Base-by-base conservation (phyloP, 2,113 vertebrate species). In the Camelus dromedarius region DNA sequence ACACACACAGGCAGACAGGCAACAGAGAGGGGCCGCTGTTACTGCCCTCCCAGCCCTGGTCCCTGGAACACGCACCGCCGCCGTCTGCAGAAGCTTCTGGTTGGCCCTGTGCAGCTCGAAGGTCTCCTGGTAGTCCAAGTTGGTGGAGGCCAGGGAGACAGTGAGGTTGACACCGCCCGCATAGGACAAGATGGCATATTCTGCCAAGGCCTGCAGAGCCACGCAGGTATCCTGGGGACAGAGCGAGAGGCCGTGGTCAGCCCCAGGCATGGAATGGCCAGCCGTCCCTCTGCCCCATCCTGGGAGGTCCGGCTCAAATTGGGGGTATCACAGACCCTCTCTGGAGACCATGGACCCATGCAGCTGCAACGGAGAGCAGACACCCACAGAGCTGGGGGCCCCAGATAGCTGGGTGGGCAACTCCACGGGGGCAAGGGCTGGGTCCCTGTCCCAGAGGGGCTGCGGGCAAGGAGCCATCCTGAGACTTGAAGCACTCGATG, bases 101-200 rank as follows among this genome's bases (percentile, higher is more conserved):
- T 99, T 99, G 97, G 99, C 99, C 92, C 98, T 98, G 96, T 99
- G 99, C 28, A 99, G 99, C 95, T 99, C 99, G 96, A 99, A 99
- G 4, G 99, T 99, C 97, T 99, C 99, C 97, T 99, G 99, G 96
- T 99, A 99, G 97, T 99, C 99, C 84, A 99, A 98, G 98, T 99
- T 99, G 93, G 99, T 99, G 70, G 99, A 99, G 48, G 99, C 99
- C 98, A 99, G 98, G 20, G 99, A 99, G 98, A 99, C 99, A 8
- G 99, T 99, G 86, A 99, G 99, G 98, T 99, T 99, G 93, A 99
- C 98, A 58, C 99, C 98, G 9, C 99, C 99, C 2, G 99, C 98
- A 0, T 99, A 99, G 30, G 99, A 99, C 92, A 99, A 98, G 98
- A 99, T 99, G 91, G 99, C 99, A 8, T 99, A 99, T 89, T 99